A percentile compares a stretch with the other conserved stretches of the same genome.
These are phyloP conservation scores for silkworm (Bombyx mori) DNA, from an alignment of 1,140 invertebrate genomes.

Conservation along the genomic window DNA sequence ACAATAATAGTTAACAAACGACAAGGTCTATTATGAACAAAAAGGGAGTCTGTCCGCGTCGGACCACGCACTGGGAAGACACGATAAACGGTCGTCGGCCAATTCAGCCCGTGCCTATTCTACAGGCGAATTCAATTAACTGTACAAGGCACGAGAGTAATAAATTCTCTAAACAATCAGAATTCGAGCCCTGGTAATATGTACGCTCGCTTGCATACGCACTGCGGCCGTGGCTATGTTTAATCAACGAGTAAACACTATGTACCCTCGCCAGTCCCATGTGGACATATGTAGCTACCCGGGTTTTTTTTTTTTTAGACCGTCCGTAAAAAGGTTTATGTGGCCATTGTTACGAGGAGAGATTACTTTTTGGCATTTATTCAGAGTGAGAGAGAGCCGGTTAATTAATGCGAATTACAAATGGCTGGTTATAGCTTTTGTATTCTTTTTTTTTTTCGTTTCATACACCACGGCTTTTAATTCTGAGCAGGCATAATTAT, in stretches of 20 bases:
- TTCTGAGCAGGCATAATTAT: constrained; percentile 3
- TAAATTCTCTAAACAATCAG: constrained; percentile 71
- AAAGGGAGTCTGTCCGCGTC: constrained; percentile 25
- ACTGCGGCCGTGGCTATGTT: constrained; percentile 55
- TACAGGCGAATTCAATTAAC: constrained; percentile 68
- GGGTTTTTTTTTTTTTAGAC: constrained; percentile 21
- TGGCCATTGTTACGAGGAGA: constrained; percentile 27
- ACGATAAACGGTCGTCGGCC: constrained; percentile 44
- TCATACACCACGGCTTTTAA: constrained; percentile 1
- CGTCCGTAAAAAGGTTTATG: constrained; percentile 33
- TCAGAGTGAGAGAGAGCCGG: constrained; percentile 9
- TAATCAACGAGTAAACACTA: constrained; percentile 65
- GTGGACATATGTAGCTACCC: constrained; percentile 36
- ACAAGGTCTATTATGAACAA: constrained; percentile 26
- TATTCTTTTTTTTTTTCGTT: no score
- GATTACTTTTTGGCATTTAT: constrained; percentile 32
- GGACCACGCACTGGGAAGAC: constrained; percentile 45
- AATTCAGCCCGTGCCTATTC: constrained; percentile 56
- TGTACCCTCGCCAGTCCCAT: constrained; percentile 28
- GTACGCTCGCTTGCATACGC: constrained; percentile 63
- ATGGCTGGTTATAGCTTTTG: constrained; percentile 16
- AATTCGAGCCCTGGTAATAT: constrained; percentile 68
- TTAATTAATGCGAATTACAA: constrained; percentile 36
- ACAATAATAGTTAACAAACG: constrained; percentile 6
- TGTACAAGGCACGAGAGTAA: constrained; percentile 66